Base-by-base conservation (phyloP, 64 coral and sea anemone genomes). In the Catalaphyllia jardinei region DNA sequence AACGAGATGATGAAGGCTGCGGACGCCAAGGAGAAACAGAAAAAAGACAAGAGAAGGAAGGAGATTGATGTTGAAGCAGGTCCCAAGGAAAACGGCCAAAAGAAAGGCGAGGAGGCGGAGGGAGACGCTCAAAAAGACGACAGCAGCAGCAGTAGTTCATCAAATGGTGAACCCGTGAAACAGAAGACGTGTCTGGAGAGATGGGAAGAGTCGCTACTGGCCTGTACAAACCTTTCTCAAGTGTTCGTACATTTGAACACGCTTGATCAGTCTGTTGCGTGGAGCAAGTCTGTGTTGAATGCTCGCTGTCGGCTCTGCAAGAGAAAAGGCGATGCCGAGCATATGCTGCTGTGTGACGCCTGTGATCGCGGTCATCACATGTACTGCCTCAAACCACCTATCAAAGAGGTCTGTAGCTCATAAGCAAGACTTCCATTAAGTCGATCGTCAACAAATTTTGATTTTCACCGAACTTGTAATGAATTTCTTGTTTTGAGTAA, bases 331-430 rank as follows among this genome's bases (percentile, higher is more conserved):
- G 97, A 99, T 22, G 97, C 93, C 2, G 97, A 99, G 33, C 87
- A 99, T 54, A 99, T 99, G 97, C 76, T 99, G 77, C 75, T 99
- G 19, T 99, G 97, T 91, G 97, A 99, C 74, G 97, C 79, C 2
- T 99, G 97, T 93, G 97, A 99, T 83, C 76, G 91, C 2, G 97
- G 97, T 27, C 97, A 99, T 51, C 97, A 99, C 31, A 99, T 99
- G 94, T 99, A 99, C 76, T 99, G 97, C 50, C 85, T 99, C 0
- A 99, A 99, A 38, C 97, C 97, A 39, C 97, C 97, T 18, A 95
- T 99, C 42, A 99, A 90, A 49, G 89, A 98, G 96, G 96, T 98
- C 78, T 14, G 89, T 17, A 27, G 25, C 61, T n/a, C 22, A 11
- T 27, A 7, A 69, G n/a, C 10, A 1, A 57, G 54, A 57, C 54